Percentiles rank a stretch among this genome's conserved stretches.
phyloP scores from a whole-genome alignment of 2,888 invertebrate genomes.

The Entomobrya multifasciata region DNA sequence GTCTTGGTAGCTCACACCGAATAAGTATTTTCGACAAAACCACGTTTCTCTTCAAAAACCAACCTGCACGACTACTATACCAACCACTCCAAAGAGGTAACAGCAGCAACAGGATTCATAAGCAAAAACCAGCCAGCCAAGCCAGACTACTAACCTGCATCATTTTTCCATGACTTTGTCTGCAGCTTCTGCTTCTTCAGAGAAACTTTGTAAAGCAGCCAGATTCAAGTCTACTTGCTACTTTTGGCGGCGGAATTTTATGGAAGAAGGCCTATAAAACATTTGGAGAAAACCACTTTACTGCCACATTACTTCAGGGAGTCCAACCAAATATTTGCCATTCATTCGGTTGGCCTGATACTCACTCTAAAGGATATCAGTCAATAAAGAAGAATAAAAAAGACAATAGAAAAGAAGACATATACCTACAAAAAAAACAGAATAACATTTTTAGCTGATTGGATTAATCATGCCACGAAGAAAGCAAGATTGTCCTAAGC shows the following conservation, averaged over 20 bases:
- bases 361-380: neutral
- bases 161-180: conserved; percentile 47
- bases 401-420: conserved; percentile 3
- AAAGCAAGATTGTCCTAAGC: conserved; percentile 84
- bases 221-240: neutral
- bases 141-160: conserved; percentile 58
- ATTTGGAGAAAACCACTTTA: conserved; percentile 65
- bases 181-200: conserved; percentile 12
- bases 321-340: conserved; percentile 61
- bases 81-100: conserved; percentile 27
- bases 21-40: neutral
- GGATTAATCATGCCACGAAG: conserved; percentile 82
- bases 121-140: no score
- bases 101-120: conserved; percentile 69
- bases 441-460: conserved; percentile 33
- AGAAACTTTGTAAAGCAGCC: neutral
- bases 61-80: conserved; percentile 3
- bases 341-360: conserved; percentile 18
- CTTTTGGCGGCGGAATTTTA: conserved; percentile 23
- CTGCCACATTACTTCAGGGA: conserved; percentile 56
- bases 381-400: conserved; percentile 16
- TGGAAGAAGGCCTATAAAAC: conserved; percentile 64
- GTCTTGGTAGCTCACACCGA: conserved; percentile 8
- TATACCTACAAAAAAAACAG: neutral
- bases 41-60: conserved; percentile 30